Evolutionary conservation across 2,888 invertebrate genomes (phyloP), one percentile per base, ranked within the genome.

Genomic region (Dryocosmus kuriphilus): DNA sequence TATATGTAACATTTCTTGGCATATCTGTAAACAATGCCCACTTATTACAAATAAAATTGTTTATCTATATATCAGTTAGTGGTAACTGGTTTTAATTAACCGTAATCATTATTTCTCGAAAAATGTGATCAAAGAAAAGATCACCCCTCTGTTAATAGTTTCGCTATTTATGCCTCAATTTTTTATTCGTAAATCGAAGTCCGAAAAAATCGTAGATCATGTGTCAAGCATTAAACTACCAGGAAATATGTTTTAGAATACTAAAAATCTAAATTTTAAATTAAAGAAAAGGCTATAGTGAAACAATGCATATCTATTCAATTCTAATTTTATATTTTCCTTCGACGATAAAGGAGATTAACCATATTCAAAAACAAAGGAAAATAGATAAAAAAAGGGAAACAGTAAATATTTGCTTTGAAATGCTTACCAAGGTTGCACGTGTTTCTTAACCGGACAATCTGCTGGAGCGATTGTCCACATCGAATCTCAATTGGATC

Each of bases 401-500:
- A 71, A 30, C n/a, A 30, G 51, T 30, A 71, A 71, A 71, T 71
- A 71, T 71, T 71, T 51, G 51, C 51, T 71, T 46, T 71, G 51
- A 71, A 71, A 71, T 71, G 46, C 51, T 46, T 14, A 24, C 71
- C 30, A 67, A 46, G 46, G 67, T 67, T 67, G 71, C 71, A 71
- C 71, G 71, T 71, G 71, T 71, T 71, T 71, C 71, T 71, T 71
- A 71, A 71, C 71, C 11, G 46, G 67, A 46, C 67, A 67, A 67
- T 67, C 67, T 67, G 67, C 41, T 27, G 46, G 67, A 46, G 30
- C 51, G 27, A 30, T 71, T 71, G 46, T 30, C 71, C 46, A 46
- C 41, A 30, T 71, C 79, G 77, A 83, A 79, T 81, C 79, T 79
- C 79, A 77, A 80, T 81, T 80, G 81, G 81, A 80, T 83, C 77